Conservation (phyloP, 2,888 invertebrate genomes). For the Tachina lurida region DNA sequence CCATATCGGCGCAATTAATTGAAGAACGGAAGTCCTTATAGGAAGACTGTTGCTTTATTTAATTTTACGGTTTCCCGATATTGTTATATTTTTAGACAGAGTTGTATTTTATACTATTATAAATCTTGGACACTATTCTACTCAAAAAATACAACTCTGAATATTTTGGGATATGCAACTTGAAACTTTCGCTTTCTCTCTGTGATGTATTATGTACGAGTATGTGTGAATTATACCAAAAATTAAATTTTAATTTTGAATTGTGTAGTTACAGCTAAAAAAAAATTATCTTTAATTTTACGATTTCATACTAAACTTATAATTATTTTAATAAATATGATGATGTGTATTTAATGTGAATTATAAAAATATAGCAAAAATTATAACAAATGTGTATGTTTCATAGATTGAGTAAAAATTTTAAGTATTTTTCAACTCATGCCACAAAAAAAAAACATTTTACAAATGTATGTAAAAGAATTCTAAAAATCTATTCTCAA, state of each 20-base stretch:
- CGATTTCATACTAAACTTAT: background rate
- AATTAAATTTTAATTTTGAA: background rate
- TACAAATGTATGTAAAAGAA: background rate
- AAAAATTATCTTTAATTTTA: background rate
- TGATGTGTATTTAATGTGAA: constrained; percentile 11
- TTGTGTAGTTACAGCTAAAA: background rate
- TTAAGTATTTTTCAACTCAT: constrained; percentile 1
- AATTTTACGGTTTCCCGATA: no score
- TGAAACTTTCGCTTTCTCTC: no score
- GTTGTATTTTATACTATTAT: no score
- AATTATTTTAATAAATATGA: background rate
- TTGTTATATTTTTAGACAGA: no score
- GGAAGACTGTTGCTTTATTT: no score
- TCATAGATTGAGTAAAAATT: constrained; percentile 68
- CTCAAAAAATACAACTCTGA: no score
- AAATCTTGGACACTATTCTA: no score
- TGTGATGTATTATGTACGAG: no score
- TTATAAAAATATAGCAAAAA: constrained; percentile 47
- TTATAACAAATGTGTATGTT: constrained; percentile 28
- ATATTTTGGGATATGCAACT: no score
- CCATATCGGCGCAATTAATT: no score
- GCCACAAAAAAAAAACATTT: background rate
- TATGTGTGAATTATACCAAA: background rate
- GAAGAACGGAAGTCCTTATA: no score
- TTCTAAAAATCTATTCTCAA: background rate